Evolutionary conservation across 2,888 invertebrate species (phyloP).

Genomic region (Holacanthella duospinosa): DNA sequence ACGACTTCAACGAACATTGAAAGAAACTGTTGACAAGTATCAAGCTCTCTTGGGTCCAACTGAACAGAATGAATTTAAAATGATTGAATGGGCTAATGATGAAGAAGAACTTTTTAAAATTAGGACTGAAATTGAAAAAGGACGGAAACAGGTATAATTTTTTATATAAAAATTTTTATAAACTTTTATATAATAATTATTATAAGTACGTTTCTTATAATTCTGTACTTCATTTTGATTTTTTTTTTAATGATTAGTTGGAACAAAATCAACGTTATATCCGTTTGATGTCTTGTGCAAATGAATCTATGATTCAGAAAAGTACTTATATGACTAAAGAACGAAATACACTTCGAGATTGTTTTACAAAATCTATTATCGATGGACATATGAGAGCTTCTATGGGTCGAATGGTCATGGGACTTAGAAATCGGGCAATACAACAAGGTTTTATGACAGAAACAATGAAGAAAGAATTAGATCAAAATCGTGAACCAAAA

Average conservation of each 20-base stretch:
- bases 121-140: not conserved
- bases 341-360: conserved; percentile 63
- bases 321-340: conserved; percentile 52
- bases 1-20: conserved; percentile 5
- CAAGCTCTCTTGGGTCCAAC: not conserved
- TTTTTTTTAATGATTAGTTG: conserved; percentile 8
- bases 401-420: conserved; percentile 67
- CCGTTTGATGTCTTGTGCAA: conserved; percentile 20
- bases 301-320: conserved; percentile 27
- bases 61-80: not conserved
- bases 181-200: too few species aligned
- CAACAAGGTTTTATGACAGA: not conserved
- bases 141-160: conserved; percentile 4
- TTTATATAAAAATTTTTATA: not conserved
- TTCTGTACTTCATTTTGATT: not conserved
- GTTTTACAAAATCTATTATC: conserved; percentile 70
- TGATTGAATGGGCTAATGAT: not conserved
- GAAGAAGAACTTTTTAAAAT: not conserved
- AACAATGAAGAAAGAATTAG: not conserved
- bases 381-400: conserved; percentile 81
- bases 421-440: conserved; percentile 54
- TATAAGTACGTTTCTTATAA: too few species aligned
- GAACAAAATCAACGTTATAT: conserved; percentile 21
- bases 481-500: not conserved
- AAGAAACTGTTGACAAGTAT: conserved; percentile 7